phyloP scores from a whole-genome alignment of 2,797 vertebrate genomes.

The Salarias fasciatus region DNA sequence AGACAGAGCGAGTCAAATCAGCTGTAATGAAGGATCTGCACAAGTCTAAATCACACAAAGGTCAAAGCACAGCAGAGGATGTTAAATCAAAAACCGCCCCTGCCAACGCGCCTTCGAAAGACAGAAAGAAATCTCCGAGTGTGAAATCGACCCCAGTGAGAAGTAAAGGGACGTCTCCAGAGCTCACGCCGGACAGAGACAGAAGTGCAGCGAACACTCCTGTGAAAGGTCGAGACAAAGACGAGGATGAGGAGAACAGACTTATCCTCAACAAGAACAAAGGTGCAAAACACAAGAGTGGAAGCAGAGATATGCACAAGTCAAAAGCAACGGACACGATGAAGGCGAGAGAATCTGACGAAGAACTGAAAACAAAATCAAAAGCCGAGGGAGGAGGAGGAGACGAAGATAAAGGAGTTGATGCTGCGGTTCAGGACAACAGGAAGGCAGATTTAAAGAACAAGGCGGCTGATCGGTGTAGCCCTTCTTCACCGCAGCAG shows the following conservation, averaged over 20 bases:
- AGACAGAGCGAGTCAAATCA: constrained; percentile 15
- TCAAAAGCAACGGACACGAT: constrained; percentile 21
- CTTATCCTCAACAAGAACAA: constrained; percentile 4
- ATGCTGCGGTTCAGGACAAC: constrained; percentile 11
- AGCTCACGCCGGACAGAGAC: constrained; percentile 21
- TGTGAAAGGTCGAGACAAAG: constrained; percentile 26
- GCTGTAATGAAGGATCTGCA: constrained; percentile 28
- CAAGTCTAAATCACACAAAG: constrained; percentile 32
- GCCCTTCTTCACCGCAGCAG: constrained; percentile 25
- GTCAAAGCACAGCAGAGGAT: constrained; percentile 24
- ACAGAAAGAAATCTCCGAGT: constrained; percentile 11
- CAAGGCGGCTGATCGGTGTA: constrained; percentile 23
- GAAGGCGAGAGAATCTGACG: constrained; percentile 20
- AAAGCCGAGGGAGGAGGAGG: constrained; percentile 7
- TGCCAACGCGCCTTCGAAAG: constrained; percentile 7
- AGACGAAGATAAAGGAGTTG: constrained; percentile 7
- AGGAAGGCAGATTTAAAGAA: constrained; percentile 5
- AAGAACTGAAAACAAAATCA: constrained; percentile 24
- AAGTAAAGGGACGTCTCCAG: constrained; percentile 28
- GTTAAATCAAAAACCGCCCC: constrained; percentile 11
- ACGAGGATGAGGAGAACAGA: constrained; percentile 20
- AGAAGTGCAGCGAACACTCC: constrained; percentile 14
- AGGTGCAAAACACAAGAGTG: constrained; percentile 8
- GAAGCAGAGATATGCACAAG: constrained; percentile 15
- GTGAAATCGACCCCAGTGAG: constrained; percentile 32